Conservation (phyloP, 2,797 vertebrate species). For the Phoxinus dragarum region DNA sequence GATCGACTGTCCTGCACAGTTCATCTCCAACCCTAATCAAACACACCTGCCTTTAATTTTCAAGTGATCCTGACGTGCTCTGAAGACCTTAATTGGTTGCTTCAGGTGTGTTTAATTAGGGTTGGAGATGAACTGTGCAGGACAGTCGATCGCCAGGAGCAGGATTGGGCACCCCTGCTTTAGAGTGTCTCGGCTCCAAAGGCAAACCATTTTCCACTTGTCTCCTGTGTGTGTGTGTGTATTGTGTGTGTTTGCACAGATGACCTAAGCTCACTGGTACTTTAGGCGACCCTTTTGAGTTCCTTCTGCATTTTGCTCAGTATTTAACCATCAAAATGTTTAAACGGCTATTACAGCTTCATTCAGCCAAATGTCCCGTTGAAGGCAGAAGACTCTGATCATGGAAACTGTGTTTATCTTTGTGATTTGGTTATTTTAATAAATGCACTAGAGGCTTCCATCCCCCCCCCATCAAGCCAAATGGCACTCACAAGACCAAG, state of each 20-base stretch:
- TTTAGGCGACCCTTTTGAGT: not conserved
- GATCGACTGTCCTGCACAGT: no score
- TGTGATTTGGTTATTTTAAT: slow-evolving; percentile 55
- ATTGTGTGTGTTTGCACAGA: slow-evolving; percentile 25
- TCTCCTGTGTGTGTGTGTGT: not conserved
- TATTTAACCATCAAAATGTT: slow-evolving; percentile 23
- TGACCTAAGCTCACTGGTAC: slow-evolving; percentile 27
- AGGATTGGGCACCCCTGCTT: no score
- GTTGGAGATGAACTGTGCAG: no score
- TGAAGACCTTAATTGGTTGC: no score
- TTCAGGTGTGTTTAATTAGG: no score
- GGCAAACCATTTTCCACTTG: slow-evolving; percentile 8
- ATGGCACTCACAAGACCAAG: slow-evolving; percentile 68
- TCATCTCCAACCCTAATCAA: no score
- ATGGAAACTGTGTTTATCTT: slow-evolving; percentile 15
- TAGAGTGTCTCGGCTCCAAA: slow-evolving; percentile 10
- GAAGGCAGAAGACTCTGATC: slow-evolving; percentile 7
- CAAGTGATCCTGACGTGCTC: no score
- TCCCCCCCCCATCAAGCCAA: slow-evolving; percentile 61
- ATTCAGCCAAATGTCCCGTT: slow-evolving; percentile 29
- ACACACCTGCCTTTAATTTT: no score
- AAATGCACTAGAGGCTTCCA: slow-evolving; percentile 66
- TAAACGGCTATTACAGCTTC: not conserved
- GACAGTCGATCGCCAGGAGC: no score
- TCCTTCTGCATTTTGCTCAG: slow-evolving; percentile 13